These are phyloP conservation scores for Perizoma flavofasciatum DNA, from an alignment of 2,888 invertebrate species.

Conservation along the genomic window DNA sequence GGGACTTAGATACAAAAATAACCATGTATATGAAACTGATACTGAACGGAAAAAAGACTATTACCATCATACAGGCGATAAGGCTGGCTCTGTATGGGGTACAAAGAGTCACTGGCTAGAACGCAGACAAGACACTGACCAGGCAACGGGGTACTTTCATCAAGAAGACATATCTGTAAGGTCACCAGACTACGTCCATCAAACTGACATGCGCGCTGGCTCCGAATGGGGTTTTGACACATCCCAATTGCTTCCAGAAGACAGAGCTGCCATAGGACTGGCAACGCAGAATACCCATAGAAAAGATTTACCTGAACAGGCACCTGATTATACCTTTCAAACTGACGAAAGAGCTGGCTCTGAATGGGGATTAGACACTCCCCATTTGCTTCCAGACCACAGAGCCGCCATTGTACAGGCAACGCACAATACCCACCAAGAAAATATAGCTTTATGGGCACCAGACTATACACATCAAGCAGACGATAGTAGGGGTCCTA, in stretches of 20 bases:
- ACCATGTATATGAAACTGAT: too few relatives aligned
- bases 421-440: not conserved
- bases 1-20: too few relatives aligned
- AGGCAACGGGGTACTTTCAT: too few relatives aligned
- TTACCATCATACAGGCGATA: too few relatives aligned
- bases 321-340: not conserved
- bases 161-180: too few relatives aligned
- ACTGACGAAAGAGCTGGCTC: not conserved
- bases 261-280: not conserved
- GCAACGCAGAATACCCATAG: not conserved
- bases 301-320: not conserved
- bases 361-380: not conserved
- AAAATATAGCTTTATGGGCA: not conserved
- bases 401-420: not conserved
- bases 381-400: too few relatives aligned
- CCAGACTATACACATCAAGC: not conserved
- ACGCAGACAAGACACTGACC: too few relatives aligned
- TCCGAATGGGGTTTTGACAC: constrained; percentile 7
- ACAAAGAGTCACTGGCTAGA: too few relatives aligned
- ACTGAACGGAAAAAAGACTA: too few relatives aligned
- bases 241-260: constrained; percentile 4
- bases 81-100: too few relatives aligned
- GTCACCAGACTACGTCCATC: too few relatives aligned
- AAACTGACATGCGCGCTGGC: too few relatives aligned
- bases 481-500: not conserved